phyloP scores from a whole-genome alignment of 2,113 vertebrate species.

The Bungarus multicinctus region DNA sequence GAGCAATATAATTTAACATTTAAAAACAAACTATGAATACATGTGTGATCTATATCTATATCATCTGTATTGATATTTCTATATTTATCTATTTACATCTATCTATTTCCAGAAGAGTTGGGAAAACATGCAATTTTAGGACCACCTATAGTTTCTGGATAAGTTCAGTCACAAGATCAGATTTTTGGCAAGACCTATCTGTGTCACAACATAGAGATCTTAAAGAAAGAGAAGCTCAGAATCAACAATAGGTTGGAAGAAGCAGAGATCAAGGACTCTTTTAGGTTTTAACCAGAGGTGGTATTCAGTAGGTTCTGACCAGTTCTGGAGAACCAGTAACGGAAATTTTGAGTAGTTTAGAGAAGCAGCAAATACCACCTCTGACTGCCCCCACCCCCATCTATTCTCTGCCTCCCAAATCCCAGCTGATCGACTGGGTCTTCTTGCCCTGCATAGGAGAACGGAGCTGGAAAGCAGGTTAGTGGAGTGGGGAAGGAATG shows the following conservation, averaged over 20 bases:
- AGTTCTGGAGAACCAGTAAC: no score
- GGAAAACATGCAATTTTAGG: not conserved
- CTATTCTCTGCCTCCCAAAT: no score
- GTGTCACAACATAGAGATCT: not conserved
- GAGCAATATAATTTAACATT: not conserved
- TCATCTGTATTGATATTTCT: not conserved
- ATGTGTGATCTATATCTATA: not conserved
- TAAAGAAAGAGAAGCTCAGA: not conserved
- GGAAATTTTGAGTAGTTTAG: no score
- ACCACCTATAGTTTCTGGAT: not conserved
- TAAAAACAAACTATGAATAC: not conserved
- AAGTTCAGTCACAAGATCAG: not conserved
- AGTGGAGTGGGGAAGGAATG: no score
- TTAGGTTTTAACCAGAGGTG: not conserved
- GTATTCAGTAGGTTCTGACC: no score
- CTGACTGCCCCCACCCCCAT: no score
- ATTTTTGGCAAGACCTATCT: not conserved
- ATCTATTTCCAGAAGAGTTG: not conserved
- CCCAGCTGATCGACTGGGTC: no score
- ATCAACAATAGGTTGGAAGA: not conserved
- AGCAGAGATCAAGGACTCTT: not conserved
- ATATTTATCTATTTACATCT: not conserved
- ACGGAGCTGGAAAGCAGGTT: no score
- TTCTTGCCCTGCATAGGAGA: no score
- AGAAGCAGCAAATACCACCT: no score